Evolutionary conservation across 2,113 vertebrate genomes (phyloP), one percentile per base, ranked within the genome.

Genomic region (Seriola aureovittata): DNA sequence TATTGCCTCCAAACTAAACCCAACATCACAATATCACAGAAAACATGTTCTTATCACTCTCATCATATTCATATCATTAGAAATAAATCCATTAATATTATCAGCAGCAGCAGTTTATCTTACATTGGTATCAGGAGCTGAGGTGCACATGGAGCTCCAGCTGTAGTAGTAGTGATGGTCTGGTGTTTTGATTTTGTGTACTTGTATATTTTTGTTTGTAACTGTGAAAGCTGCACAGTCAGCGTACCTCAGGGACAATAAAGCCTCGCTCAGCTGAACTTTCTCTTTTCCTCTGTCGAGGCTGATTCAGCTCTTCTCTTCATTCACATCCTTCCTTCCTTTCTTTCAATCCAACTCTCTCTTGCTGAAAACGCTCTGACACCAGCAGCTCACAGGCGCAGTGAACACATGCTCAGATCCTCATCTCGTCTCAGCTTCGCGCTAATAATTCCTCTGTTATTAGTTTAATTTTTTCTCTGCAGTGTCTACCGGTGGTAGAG

Each of bases 301-400:
- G 59, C 82, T 75, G 71, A 78, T 68, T 90, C 75, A 74, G 84
- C n/a, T 16, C 0, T 42, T 79, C 52, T 19, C 50, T 25, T 5
- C 62, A 19, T 44, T 81, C 52, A 52, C 21, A 48, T 54, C 60
- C 44, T 71, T 66, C 44, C 29, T 71, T 75, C 32, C 23, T 64
- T 70, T 23, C 38, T 34, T 34, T 38, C 29, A 59, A n/a, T 68
- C 52, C 36, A 42, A 32, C 81, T 71, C 44, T 62, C 59, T 71
- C 17, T 50, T 2, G 32, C 71, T 84, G 8, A 52, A 29, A 58
- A 34, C 5, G 17, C 12, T 78, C 52, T 4, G 19, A 82, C 0
- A 67, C 12, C 16, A 14, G 17, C 16, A 12, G 23, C 59, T 82
- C 52, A n/a, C 62, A 65, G 62, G 57, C 17, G 54, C 48, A 6